Base-by-base conservation (phyloP, 64 coral and sea anemone genomes). In the Acropora yongei region DNA sequence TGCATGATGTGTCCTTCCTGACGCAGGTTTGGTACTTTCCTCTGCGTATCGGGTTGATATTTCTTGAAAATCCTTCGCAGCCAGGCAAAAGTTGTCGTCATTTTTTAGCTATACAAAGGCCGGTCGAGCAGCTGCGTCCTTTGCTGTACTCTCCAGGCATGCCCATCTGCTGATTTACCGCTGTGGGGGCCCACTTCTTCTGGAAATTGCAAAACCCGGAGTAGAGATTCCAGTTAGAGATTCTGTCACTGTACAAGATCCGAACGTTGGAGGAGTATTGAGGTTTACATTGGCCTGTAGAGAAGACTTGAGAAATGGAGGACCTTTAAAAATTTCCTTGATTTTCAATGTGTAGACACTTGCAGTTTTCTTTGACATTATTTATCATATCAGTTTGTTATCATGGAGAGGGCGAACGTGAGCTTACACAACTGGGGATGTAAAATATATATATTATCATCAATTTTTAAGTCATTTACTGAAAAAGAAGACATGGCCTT, bases 91-190 rank as follows among this genome's bases (percentile, higher is more conserved):
- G 80, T 41, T 18, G 43, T 19, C 41, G 14, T 3, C 82, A 85
- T 17, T 72, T 61, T 65, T 30, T 6, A 12, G 17, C 1, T 18
- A 85, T 48, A 12, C 82, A 85, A 71, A 85, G 46, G 17, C 82
- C 82, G 18, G 72, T 85, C 6, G 43, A 71, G 72, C 82, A 85
- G 1, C 18, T 5, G 66, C 82, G 72, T 49, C 82, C 82, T 71
- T 72, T 68, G 44, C 44, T 72, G n/a, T 85, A 85, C 5, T 68
- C 44, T 4, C 12, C 46, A 17, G 10, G 44, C n/a, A 85, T n/a
- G 17, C 63, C 82, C 6, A 17, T 3, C 7, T 0, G 43, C 65
- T 85, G 82, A 8, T 85, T 16, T 10, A 0, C 0, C 1, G 82
- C 72, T 17, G 49, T 7, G 3, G 3, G 7, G 2, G 42, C 2